Base-by-base conservation (phyloP, 2,113 vertebrate genomes). In the Paraplagusia blochii region DNA sequence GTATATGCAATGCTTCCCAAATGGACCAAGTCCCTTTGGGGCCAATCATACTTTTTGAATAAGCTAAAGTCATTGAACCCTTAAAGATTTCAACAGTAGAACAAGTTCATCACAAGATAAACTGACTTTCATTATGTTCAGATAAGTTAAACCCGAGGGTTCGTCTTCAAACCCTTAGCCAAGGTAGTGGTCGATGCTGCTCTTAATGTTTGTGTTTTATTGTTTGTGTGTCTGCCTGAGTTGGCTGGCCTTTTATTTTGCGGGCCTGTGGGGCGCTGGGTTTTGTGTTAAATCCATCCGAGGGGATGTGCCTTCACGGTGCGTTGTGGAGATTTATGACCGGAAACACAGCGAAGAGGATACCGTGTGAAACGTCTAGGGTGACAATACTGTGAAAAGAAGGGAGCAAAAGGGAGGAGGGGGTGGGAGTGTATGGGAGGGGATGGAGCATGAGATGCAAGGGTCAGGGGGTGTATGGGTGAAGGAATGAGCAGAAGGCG, bases 271-370 rank as follows among this genome's bases (percentile, higher is more conserved):
- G 66, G 57, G 59, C 57, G 62, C 44, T 15, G 74, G 50, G 74
- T 65, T 66, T 65, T 69, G 76, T 77, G 65, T 74, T 84, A 74
- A 81, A 81, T 66, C 76, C 76, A 66, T 76, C 73, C 14, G n/a
- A 78, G 70, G 68, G 76, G 76, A 72, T 77, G 79, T 72, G 74
- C 72, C 82, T 80, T 88, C 82, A 83, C 47, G 66, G 80, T 85
- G 83, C 44, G 77, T 79, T 76, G 74, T 69, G 61, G 76, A 83
- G 75, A 85, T 87, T 87, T 87, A 87, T 82, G 77, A 86, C 82
- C 79, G 79, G 87, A 86, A 86, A 77, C 74, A 63, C 62, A 40
- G 69, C 22, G 70, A 81, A 79, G 76, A 81, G 74, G 77, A 85
- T 79, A 85, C 70, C 71, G 79, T 87, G 85, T 88, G 83, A 86